A percentile compares a stretch with the other conserved stretches of the same genome.
These are phyloP conservation scores for Antheraea pernyi DNA, from an alignment of 1,140 invertebrate species.

Conservation along the genomic window DNA sequence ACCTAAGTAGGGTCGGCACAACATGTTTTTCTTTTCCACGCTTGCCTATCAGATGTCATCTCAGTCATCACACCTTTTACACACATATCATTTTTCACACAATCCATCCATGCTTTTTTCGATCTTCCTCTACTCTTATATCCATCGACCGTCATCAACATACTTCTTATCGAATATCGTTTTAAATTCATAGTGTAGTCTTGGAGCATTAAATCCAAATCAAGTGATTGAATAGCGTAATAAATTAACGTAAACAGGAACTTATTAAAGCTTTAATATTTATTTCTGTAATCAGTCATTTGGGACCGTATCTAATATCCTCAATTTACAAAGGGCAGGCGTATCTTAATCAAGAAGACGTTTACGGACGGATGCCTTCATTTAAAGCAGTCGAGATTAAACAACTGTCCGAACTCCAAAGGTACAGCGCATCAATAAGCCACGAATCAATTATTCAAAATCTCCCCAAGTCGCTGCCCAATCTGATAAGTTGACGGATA, in stretches of 20 bases:
- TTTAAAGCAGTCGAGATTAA: conserved; percentile 19
- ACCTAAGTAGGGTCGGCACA: too few relatives aligned
- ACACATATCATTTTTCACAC: too few relatives aligned
- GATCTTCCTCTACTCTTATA: too few relatives aligned
- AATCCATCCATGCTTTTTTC: too few relatives aligned
- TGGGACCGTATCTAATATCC: background rate
- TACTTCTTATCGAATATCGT: too few relatives aligned
- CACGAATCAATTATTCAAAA: conserved; percentile 28
- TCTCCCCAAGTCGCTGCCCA: conserved; percentile 10
- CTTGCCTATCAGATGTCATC: too few relatives aligned
- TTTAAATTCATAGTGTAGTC: too few relatives aligned
- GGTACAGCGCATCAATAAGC: conserved; percentile 21
- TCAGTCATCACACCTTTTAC: too few relatives aligned
- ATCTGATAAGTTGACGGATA: conserved; percentile 25
- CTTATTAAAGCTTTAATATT: conserved; percentile 4
- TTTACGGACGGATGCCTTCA: conserved; percentile 3
- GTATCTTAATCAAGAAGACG: conserved; percentile 4
- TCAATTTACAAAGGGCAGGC: background rate
- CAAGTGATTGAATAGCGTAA: background rate
- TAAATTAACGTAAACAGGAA: background rate
- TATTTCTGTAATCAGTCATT: conserved; percentile 1
- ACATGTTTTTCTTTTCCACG: too few relatives aligned
- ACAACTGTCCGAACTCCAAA: conserved; percentile 19
- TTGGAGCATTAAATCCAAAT: too few relatives aligned
- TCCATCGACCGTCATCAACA: too few relatives aligned